Evolutionary conservation across 2,888 invertebrate species (phyloP).

Genomic region (Melinaea menophilus): DNA sequence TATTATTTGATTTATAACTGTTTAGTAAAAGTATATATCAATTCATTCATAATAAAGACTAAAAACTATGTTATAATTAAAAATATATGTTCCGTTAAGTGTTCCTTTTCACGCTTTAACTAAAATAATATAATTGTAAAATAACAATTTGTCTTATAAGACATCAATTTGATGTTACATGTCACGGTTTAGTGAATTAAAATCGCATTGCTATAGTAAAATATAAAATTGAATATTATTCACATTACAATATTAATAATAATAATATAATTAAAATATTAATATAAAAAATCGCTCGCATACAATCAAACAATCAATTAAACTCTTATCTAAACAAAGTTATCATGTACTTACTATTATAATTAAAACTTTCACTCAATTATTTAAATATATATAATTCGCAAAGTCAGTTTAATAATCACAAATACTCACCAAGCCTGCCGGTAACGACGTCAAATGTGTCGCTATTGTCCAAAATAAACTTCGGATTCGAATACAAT

Average conservation of each 20-base stretch:
- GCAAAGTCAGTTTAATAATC: not conserved
- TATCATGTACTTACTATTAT: too few species aligned
- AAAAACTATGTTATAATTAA: not conserved
- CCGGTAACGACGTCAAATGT: conserved; percentile 92
- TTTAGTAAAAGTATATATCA: not conserved
- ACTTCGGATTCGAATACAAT: conserved; percentile 85
- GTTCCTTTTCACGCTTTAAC: conserved; percentile 15
- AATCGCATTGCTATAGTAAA: too few species aligned
- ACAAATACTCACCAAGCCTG: conserved; percentile 85
- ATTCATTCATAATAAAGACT: not conserved
- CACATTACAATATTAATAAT: too few species aligned
- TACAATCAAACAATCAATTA: too few species aligned
- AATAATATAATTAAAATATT: too few species aligned
- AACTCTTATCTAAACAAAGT: too few species aligned
- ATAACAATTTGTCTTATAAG: not conserved
- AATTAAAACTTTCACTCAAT: too few species aligned
- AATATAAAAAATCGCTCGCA: too few species aligned
- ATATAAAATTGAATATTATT: too few species aligned
- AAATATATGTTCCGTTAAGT: conserved; percentile 13
- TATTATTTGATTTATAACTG: conserved; percentile 8
- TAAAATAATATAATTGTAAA: conserved; percentile 8
- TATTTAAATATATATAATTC: not conserved
- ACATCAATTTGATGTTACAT: not conserved
- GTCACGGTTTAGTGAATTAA: too few species aligned
- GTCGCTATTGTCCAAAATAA: conserved; percentile 86